Evolutionary conservation across 2,113 vertebrate genomes (phyloP), one percentile per base, ranked within the genome.

Genomic region (Maccullochella peelii): DNA sequence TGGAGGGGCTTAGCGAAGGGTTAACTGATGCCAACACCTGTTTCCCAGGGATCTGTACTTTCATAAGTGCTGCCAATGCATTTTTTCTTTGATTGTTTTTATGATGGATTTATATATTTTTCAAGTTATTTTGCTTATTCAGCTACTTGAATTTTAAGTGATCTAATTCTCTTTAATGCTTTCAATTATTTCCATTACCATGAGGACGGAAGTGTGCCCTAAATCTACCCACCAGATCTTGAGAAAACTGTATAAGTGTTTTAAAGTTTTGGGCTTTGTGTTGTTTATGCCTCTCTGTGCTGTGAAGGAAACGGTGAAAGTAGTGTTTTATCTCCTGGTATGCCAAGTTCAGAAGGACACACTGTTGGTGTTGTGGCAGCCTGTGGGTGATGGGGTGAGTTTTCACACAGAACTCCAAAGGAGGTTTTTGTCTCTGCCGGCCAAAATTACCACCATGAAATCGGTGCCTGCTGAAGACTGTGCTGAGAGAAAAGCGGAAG

Each of bases 401-500:
- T 93, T 94, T 92, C 92, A 89, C 91, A 92, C 88, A 89, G 74
- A 62, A 79, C 90, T 85, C 93, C 84, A 89, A 87, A 90, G 81
- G 85, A 91, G 91, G 86, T 71, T 92, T 94, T 94, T 94, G 91
- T 94, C 71, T 84, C 44, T 33, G 30, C 78, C 2, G 73, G 65
- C 81, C 91, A 88, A 93, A 95, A 93, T 94, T 92, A 90, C 90
- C 82, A 91, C 93, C 91, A 87, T 94, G 94, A 95, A 95, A 95
- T 95, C 73, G 6, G 82, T 86, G 87, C 89, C 89, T 85, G 81
- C 81, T 86, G 83, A 92, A 91, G 80, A 88, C 87, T 83, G 87
- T 27, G 67, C 58, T 52, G 77, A 67, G 84, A 88, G 78, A 91
- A 87, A 90, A 81, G 87, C 63, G 72, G 72, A 42, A 44, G 73